Base-by-base conservation (phyloP, 2,888 invertebrate genomes). In the Chymomyza fuscimana region DNA sequence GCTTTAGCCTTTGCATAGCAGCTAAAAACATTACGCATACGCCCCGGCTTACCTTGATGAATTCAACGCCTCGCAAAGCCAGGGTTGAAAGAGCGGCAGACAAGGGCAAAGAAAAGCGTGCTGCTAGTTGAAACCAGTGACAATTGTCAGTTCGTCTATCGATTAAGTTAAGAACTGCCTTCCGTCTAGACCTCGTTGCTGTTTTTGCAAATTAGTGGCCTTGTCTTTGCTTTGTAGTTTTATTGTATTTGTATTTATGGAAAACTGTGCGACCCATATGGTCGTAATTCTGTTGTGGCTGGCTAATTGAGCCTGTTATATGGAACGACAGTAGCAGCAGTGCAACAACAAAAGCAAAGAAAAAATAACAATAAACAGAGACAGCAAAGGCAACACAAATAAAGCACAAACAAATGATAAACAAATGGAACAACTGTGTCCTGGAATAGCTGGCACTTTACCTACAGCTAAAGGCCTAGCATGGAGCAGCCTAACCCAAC, bases 71-170 rank as follows among this genome's bases (percentile, higher is more conserved):
- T 46, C 40, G 40, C 40, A 12, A 46, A 46, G 40, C 40, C 40
- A 29, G 25, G 59, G 29, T 19, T 62, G 32, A 4, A 32, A 5
- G 0, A 36, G 12, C 46, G 32, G 36, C 58, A 54, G 5, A 54
- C 54, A 54, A 54, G 22, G 22, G 54, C 16, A 54, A 1, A 54
- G 2, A 51, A n/a, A 51, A 52, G 25, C 40, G 52, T 56, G 63
- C 46, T 25, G 32, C 32, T 9, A 25, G 69, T 67, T 71, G 59
- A 52, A 46, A 69, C 76, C 75, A 78, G 78, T 86, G 83, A 81
- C 79, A 79, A 70, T 81, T 79, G 81, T 63, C 71, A 73, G 76
- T 81, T 80, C 73, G 70, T 74, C 77, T 83, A 83, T 83, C 83
- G 83, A 83, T 83, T 83, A 86, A 74, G 83, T 81, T 79, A 73